Evolutionary conservation across 2,797 vertebrate species (phyloP).

Genomic region (Gambelia wislizenii): DNA sequence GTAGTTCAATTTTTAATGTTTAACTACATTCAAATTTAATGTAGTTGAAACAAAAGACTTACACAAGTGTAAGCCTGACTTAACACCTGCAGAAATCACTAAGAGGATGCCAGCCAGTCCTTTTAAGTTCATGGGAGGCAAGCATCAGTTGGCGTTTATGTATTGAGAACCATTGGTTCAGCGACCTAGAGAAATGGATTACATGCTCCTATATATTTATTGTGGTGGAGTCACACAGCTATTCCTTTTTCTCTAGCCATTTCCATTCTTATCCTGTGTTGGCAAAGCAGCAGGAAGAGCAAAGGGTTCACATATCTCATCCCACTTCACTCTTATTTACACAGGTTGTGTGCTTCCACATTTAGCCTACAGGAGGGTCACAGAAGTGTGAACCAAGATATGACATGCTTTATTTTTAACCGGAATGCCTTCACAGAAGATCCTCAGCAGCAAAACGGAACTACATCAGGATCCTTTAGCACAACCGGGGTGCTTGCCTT

Average conservation of each 20-base stretch:
- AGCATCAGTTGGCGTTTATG: not conserved
- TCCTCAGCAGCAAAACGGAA: not conserved
- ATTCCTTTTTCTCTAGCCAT: not conserved
- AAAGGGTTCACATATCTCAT: conserved; percentile 10
- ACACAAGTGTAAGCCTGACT: no score
- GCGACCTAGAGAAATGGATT: not conserved
- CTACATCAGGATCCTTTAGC: not conserved
- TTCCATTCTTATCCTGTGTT: not conserved
- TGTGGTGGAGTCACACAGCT: not conserved
- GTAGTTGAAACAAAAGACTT: no score
- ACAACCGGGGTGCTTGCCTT: not conserved
- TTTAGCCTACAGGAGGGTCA: conserved; percentile 17
- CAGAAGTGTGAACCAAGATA: conserved; percentile 6
- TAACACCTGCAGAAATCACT: no score
- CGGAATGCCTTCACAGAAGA: not conserved
- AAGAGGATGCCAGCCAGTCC: no score
- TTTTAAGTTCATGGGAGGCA: not conserved
- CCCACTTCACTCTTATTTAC: not conserved
- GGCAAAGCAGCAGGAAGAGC: not conserved
- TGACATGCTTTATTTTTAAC: conserved; percentile 14
- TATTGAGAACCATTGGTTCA: not conserved
- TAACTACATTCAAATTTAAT: no score
- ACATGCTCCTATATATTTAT: not conserved
- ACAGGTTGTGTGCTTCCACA: not conserved
- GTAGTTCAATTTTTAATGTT: no score